These are phyloP conservation scores for Ypsolopha scabrella DNA, from an alignment of 2,888 invertebrate species.

Conservation along the genomic window DNA sequence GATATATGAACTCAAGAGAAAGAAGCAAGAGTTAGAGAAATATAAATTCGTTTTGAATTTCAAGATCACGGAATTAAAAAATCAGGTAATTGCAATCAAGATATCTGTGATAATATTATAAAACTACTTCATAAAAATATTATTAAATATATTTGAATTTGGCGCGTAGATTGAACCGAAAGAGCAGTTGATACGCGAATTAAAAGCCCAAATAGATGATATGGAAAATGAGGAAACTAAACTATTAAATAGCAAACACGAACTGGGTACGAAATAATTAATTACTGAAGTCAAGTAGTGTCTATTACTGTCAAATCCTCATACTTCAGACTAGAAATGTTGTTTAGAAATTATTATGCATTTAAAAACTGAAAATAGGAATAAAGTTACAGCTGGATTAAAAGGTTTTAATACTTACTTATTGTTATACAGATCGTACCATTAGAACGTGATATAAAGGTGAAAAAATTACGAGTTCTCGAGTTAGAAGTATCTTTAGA, in stretches of 20 bases:
- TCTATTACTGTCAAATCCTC: too few species aligned
- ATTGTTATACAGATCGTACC: slow-evolving; percentile 78
- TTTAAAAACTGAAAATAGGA: slow-evolving; percentile 5
- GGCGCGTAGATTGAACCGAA: slow-evolving; percentile 82
- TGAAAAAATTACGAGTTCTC: slow-evolving; percentile 83
- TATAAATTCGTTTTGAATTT: slow-evolving; percentile 92
- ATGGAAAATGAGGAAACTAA: slow-evolving; percentile 87
- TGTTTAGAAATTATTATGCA: background rate
- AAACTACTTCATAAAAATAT: background rate
- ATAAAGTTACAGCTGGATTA: slow-evolving; percentile 59
- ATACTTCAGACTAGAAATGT: too few species aligned
- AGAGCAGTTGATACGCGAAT: slow-evolving; percentile 82
- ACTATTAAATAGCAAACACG: slow-evolving; percentile 63
- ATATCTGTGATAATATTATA: background rate
- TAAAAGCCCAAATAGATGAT: slow-evolving; percentile 83
- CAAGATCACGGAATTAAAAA: slow-evolving; percentile 88
- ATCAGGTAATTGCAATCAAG: slow-evolving; percentile 55
- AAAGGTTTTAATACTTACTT: slow-evolving; percentile 1
- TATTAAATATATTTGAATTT: background rate
- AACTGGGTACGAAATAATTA: slow-evolving; percentile 41
- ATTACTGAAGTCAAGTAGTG: too few species aligned
- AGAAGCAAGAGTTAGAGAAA: slow-evolving; percentile 90
- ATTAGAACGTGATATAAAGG: slow-evolving; percentile 85
- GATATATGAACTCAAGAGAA: slow-evolving; percentile 85
- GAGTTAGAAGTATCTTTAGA: slow-evolving; percentile 89